Percentiles rank a stretch among this genome's conserved stretches.
These are phyloP conservation scores for Chaetorhynchus papuensis DNA, from an alignment of 2,113 vertebrate species.

Conservation along the genomic window DNA sequence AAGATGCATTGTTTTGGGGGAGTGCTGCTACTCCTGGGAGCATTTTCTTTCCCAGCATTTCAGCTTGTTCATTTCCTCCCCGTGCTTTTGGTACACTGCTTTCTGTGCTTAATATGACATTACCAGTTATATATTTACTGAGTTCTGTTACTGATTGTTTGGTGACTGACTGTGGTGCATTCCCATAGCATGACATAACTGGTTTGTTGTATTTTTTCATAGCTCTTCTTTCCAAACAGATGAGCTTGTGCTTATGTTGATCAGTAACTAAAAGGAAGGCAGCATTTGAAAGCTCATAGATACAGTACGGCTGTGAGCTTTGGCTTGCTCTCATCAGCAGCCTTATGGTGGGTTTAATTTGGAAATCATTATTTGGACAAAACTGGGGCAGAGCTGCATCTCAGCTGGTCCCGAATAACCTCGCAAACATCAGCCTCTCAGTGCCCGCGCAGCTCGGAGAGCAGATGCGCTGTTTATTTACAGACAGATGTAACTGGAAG, in stretches of 20 bases:
- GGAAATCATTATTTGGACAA: neutral
- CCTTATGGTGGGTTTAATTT: constrained; percentile 13
- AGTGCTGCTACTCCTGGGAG: neutral
- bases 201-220: neutral
- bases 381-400: constrained; percentile 18
- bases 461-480: neutral
- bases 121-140: neutral
- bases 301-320: neutral
- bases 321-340: neutral
- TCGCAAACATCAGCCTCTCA: neutral
- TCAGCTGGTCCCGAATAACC: neutral
- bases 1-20: neutral
- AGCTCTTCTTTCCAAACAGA: neutral
- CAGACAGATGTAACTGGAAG: neutral
- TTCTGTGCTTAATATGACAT: neutral
- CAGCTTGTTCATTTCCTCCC: neutral
- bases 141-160: neutral
- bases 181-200: neutral
- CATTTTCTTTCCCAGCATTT: neutral
- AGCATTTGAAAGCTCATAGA: neutral
- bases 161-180: neutral
- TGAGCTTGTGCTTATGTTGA: neutral
- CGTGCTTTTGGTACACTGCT: neutral
- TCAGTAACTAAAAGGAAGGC: neutral
- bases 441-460: neutral